Evolutionary conservation across 2,888 invertebrate genomes (phyloP), one percentile per base, ranked within the genome.

Genomic region (Chaitophorus viminalis): DNA sequence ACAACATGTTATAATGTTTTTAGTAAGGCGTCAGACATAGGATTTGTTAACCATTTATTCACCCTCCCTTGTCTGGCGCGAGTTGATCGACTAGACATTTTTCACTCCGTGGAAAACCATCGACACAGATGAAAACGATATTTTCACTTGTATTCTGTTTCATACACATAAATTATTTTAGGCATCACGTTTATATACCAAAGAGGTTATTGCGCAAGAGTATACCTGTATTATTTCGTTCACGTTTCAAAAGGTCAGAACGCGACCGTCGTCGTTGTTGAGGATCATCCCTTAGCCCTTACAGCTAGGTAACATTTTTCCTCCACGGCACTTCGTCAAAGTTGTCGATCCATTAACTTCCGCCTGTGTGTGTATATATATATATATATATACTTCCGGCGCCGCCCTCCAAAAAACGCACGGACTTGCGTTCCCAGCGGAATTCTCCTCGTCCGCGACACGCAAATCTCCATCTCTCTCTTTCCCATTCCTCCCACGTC

Each of bases 301-400:
- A 29, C 29, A 46, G 81, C 39, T 21, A 31, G 36, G 5, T 5
- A 31, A 70, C 33, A 82, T 72, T 52, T 82, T 72, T 74, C 72
- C 82, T 82, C 52, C 54, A 54, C 6, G 54, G 33, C 83, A 74
- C 83, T 96, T 96, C 91, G 95, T 96, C 88, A 96, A 96, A 92
- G 94, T 94, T 90, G 95, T 95, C 87, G 83, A 91, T 86, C 86
- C 86, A 86, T 86, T 86, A 86, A 86, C 86, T 86, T 79, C 65
- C 72, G 70, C n/a, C 72, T 65, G 54, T 78, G n/a, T 18, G 52
- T 75, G 39, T 9, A 70, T 11, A 70, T 25, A 70, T 29, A 72
- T 72, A 74, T 36, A 39, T n/a, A 25, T 31, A 65, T n/a, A 25
- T 25, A 65, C 75, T 36, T 70, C 21, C 70, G 3, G 52, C 29